These are phyloP conservation scores for Pelodytes ibericus DNA, from an alignment of 2,797 vertebrate species.

Conservation along the genomic window DNA sequence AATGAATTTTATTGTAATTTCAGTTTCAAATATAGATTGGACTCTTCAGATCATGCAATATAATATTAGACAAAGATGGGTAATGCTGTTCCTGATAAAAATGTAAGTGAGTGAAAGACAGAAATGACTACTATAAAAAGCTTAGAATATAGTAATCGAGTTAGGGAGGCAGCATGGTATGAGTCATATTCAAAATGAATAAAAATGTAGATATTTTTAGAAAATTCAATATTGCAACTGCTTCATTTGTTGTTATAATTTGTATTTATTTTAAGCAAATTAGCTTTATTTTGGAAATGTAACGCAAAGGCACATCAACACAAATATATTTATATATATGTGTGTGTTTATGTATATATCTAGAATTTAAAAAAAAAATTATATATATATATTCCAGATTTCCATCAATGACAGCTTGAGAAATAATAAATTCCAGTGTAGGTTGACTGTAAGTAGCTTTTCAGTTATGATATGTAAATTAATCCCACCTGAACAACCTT, in stretches of 20 bases:
- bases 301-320: too few relatives aligned
- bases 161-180: neutral
- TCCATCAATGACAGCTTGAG: too few relatives aligned
- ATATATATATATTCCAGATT: too few relatives aligned
- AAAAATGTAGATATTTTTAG: slow-evolving; percentile 2
- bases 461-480: too few relatives aligned
- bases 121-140: slow-evolving; percentile 18
- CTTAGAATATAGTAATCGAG: slow-evolving; percentile 1
- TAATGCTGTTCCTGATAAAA: neutral
- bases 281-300: neutral
- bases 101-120: slow-evolving; percentile 14
- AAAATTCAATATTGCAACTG: neutral
- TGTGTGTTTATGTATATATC: too few relatives aligned
- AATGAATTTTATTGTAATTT: slow-evolving; percentile 3
- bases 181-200: slow-evolving; percentile 11
- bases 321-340: too few relatives aligned
- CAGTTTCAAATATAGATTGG: neutral
- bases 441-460: too few relatives aligned
- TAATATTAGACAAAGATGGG: slow-evolving; percentile 6
- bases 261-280: neutral
- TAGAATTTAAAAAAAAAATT: too few relatives aligned
- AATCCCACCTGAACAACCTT: too few relatives aligned
- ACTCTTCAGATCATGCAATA: slow-evolving; percentile 10
- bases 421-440: too few relatives aligned
- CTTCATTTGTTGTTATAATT: neutral